Evolutionary conservation across 2,797 vertebrate genomes (phyloP).

Genomic region (Acrossocheilus fasciatus): DNA sequence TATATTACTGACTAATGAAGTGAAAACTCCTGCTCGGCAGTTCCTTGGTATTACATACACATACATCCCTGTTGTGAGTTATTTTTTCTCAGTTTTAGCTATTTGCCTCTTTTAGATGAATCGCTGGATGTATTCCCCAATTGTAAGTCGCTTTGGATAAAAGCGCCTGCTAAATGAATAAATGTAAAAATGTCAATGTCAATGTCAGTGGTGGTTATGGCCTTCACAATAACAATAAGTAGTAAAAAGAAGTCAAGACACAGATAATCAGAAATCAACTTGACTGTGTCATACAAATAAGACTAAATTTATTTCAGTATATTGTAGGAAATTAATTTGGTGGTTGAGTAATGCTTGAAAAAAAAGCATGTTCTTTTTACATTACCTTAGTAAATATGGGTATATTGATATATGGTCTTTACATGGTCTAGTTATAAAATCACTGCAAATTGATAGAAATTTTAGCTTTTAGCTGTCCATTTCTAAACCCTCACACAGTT

Average conservation of each 20-base stretch:
- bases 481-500: background rate
- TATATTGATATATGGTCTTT: background rate
- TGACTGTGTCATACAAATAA: background rate
- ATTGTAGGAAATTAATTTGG: background rate
- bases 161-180: background rate
- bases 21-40: background rate
- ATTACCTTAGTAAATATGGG: no score
- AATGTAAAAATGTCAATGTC: background rate
- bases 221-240: background rate
- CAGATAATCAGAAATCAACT: background rate
- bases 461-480: background rate
- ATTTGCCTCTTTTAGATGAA: background rate
- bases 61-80: background rate
- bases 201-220: background rate
- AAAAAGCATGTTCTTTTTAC: background rate
- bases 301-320: background rate
- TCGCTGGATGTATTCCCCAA: background rate
- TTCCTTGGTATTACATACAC: background rate
- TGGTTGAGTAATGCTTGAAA: background rate
- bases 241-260: background rate
- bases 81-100: background rate
- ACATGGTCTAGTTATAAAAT: background rate
- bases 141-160: background rate
- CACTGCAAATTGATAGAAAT: background rate
- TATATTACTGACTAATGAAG: constrained; percentile 14